phyloP scores from a whole-genome alignment of 2,888 invertebrate species.

The Halictus ligatus region DNA sequence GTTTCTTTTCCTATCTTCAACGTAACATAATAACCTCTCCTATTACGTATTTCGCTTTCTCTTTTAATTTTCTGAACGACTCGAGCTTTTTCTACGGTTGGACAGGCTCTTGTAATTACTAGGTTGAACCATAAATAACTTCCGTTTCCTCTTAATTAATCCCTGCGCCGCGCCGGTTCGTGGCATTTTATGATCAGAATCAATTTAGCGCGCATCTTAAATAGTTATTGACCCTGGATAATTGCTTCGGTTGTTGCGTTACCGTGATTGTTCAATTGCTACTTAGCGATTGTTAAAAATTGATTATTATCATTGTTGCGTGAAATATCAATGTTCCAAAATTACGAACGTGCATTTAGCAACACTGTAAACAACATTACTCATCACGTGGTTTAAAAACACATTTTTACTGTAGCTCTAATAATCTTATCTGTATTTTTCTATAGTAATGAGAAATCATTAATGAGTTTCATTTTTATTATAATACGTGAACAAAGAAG shows the following conservation, averaged over 20 bases:
- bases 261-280: neutral
- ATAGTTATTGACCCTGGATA: neutral
- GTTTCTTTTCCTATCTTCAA: neutral
- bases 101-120: neutral
- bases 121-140: neutral
- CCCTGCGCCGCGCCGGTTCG: neutral
- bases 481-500: too few species aligned
- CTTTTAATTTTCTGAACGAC: neutral
- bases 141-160: conserved; percentile 15
- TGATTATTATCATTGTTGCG: too few species aligned
- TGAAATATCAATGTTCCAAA: too few species aligned
- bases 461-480: too few species aligned
- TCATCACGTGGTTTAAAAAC: too few species aligned
- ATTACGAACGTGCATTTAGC: too few species aligned
- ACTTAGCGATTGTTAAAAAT: neutral
- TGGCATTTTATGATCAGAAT: neutral
- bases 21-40: neutral
- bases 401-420: too few species aligned
- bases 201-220: neutral
- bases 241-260: neutral
- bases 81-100: neutral
- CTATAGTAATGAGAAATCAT: too few species aligned
- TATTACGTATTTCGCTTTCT: neutral
- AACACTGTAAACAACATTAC: too few species aligned
- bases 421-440: too few species aligned